phyloP scores from a whole-genome alignment of 2,113 vertebrate genomes.

The Grammomys surdaster region DNA sequence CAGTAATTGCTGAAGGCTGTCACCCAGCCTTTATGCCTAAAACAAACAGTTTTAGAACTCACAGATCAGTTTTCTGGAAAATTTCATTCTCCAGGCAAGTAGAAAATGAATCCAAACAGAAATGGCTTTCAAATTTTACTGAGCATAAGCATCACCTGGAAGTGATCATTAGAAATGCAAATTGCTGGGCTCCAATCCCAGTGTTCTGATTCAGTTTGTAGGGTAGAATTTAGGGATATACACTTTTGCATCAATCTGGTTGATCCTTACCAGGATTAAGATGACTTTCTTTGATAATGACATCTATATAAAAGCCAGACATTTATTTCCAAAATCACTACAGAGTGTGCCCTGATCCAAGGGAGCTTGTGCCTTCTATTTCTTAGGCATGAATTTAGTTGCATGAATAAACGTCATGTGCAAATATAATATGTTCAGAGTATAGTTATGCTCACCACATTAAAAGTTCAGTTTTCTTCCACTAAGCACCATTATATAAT shows the following conservation, averaged over 20 bases:
- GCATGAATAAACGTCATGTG: conserved; percentile 51
- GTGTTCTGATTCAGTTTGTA: conserved; percentile 28
- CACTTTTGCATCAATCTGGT: conserved; percentile 13
- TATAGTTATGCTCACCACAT: conserved; percentile 62
- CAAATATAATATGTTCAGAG: conserved; percentile 64
- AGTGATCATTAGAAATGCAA: conserved; percentile 59
- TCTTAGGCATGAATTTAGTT: conserved; percentile 57
- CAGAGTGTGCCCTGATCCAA: not conserved
- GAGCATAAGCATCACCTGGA: conserved; percentile 52
- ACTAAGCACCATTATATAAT: conserved; percentile 75
- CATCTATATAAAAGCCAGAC: conserved; percentile 12
- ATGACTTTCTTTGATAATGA: conserved; percentile 18
- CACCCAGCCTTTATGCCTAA: conserved; percentile 31
- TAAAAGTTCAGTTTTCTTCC: conserved; percentile 77
- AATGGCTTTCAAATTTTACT: conserved; percentile 54
- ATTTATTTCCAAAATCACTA: conserved; percentile 58
- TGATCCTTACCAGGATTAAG: conserved; percentile 21
- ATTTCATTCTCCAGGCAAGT: not conserved
- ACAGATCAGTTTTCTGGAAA: conserved; percentile 56
- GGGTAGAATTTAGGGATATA: not conserved
- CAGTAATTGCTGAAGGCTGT: conserved; percentile 45
- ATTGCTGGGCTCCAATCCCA: conserved; percentile 30
- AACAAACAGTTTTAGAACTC: conserved; percentile 45
- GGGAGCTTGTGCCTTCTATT: conserved; percentile 60
- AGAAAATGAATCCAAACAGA: conserved; percentile 48